Evolutionary conservation across 1,140 invertebrate genomes (phyloP), one percentile per base, ranked within the genome.

Genomic region (Drosophila guanche): DNA sequence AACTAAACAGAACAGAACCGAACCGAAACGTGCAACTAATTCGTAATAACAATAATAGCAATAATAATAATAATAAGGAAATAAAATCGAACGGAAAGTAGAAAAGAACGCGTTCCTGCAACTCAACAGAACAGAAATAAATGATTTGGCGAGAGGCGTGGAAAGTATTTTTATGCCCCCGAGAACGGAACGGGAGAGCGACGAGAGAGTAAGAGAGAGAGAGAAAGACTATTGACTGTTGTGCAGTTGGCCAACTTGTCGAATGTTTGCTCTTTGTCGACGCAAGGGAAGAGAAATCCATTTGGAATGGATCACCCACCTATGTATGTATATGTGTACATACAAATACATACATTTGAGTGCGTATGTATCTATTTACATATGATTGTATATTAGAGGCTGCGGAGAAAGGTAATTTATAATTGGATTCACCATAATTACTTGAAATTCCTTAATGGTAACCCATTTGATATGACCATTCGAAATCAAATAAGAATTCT

Each of bases 41-140:
- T 63, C 54, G 66, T 62, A 62, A 79, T 61, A 67, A 74, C 27
- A 68, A 78, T 48, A 67, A 59, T 25, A 71, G 66, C 52, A 66
- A 75, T 47, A 73, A 70, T 52, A 75, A 74, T 77, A 86, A 86
- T 83, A 86, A 88, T 83, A 83, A 88, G 76, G 79, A 88, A 90
- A 86, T 86, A 89, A 90, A 90, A 90, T 62, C 77, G 73, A 90
- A 90, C 86, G 77, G 77, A 91, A 91, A 91, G 85, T 79, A 90
- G 89, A 90, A 90, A 90, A 88, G 75, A 90, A 90, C 86, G 79
- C 90, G 90, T 81, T 90, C 90, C 83, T 91, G 90, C 86, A 91
- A 91, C 89, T 84, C 61, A 90, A 90, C 85, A 90, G 90, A 91
- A 91, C 90, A 79, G 85, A 91, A 91, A 91, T 90, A 90, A 91